Conservation (phyloP, 2,113 vertebrate genomes). For the Nothoprocta perdicaria region DNA sequence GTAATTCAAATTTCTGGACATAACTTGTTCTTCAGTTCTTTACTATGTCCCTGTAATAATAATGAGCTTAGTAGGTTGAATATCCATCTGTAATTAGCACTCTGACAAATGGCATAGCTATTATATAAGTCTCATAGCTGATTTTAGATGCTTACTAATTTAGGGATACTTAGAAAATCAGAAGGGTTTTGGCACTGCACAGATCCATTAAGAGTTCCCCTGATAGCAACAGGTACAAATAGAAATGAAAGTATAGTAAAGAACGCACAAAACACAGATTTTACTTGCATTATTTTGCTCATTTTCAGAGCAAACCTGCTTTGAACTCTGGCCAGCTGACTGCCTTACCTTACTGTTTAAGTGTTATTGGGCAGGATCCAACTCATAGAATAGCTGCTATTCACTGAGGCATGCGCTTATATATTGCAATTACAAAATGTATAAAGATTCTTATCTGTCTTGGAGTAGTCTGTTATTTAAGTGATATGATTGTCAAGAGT, state of each 20-base stretch:
- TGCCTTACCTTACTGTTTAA: background rate
- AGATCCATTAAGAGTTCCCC: background rate
- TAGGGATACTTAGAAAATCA: background rate
- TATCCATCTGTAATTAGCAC: too few species aligned
- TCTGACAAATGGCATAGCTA: background rate
- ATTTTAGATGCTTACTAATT: background rate
- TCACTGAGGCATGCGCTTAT: background rate
- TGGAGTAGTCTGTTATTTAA: background rate
- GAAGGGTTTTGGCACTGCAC: background rate
- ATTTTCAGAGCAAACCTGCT: background rate
- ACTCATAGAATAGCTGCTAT: background rate
- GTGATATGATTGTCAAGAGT: background rate
- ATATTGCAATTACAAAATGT: background rate
- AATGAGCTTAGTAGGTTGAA: too few species aligned
- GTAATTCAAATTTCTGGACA: background rate
- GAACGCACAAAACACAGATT: background rate
- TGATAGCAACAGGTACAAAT: background rate
- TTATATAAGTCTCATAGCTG: rapidly evolving
- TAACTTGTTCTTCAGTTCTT: background rate
- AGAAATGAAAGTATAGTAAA: background rate
- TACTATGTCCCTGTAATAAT: background rate
- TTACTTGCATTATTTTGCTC: background rate
- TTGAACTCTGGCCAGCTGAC: background rate
- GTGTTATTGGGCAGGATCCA: background rate
- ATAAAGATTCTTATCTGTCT: background rate